Evolutionary conservation across 2,113 vertebrate genomes (phyloP), one percentile per base, ranked within the genome.

Genomic region (Isichthys henryi): DNA sequence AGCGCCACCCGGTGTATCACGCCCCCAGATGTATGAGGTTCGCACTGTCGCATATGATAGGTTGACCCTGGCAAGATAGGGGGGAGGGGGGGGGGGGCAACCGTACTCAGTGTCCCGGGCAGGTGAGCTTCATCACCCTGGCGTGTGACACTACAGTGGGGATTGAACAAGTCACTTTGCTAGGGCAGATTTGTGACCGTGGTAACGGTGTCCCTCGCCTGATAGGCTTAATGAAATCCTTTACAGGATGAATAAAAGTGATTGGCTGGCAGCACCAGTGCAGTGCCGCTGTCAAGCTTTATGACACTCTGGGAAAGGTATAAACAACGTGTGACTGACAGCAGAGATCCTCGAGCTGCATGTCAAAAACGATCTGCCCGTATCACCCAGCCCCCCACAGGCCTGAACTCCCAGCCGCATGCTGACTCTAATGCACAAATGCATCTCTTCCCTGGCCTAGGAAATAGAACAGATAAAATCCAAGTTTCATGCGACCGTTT

Each of bases 321-420:
- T 53, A 83, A 83, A 83, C 88, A n/a, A n/a, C 52, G 48, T 50
- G 15, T 66, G 87, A 58, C 39, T 70, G 86, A 58, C 52, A 87
- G 48, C 21, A 19, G 31, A 58, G 31, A 62, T 43, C 17, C 31
- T n/a, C 19, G 27, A 43, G 53, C 27, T 62, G 15, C 52, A 58
- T 52, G 49, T 58, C 52, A 62, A 15, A 58, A 87, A n/a, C 35
- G 52, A 39, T 45, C 11, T 87, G 27, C 52, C n/a, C 1, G 21
- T 6, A 49, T 86, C 83, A 86, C 46, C 43, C 23, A n/a, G 23
- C n/a, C 19, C 43, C 35, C 48, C 46, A 1, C n/a, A 1, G 23
- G 23, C 23, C 83, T 86, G 43, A 13, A 27, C 39, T 46, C 87
- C 45, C 87, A 66, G 87, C 43, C 13, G 6, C 17, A 39, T 21